Base-by-base conservation (phyloP, 1,140 invertebrate species). In the Geopemphigus sp. region DNA sequence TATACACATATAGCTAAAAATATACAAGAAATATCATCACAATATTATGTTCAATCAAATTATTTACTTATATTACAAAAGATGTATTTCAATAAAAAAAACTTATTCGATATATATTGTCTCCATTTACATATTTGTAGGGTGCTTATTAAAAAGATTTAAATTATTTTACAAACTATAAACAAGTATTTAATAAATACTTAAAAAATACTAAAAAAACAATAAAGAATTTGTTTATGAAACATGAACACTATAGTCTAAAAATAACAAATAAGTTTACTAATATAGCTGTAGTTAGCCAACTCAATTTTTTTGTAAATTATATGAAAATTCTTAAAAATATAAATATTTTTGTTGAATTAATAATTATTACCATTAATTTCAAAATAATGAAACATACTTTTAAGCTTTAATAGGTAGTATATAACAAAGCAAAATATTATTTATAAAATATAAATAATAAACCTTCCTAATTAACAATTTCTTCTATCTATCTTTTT, bases 361-460 rank as follows among this genome's bases (percentile, higher is more conserved):
- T 61, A 61, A 15, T 17, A 59, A 29, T 29, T 29, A 61, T 1
- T 29, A 29, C 8, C 5, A 39, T 39, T 29, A 26, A 61, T 29
- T 61, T 17, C 17, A 61, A 26, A 56, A 54, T 24, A 22, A 24
- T 12, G 22, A 12, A 14, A 24, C 26, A 19, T 61, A 1, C 26
- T 61, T 61, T 61, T 15, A 61, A 39, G 3, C 8, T 39, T 39
- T n/a, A n/a, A n/a, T n/a, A n/a, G 8, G 59, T 24, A 26, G 2
- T 29, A 61, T 61, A 61, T 29, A 61, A 61, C 59, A 61, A 56
- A 26, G 24, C 24, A 61, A 61, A 61, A 61, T 29, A 17, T 26
- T 26, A 12, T 26, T 24, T 26, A 26, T 1, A 61, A 39, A 39
- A 39, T 39, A 39, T 39, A 39, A 39, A 39, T 4, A 39, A 39